These are phyloP conservation scores for Oreochromis spilurus DNA, from an alignment of 2,113 vertebrate species.

Conservation along the genomic window DNA sequence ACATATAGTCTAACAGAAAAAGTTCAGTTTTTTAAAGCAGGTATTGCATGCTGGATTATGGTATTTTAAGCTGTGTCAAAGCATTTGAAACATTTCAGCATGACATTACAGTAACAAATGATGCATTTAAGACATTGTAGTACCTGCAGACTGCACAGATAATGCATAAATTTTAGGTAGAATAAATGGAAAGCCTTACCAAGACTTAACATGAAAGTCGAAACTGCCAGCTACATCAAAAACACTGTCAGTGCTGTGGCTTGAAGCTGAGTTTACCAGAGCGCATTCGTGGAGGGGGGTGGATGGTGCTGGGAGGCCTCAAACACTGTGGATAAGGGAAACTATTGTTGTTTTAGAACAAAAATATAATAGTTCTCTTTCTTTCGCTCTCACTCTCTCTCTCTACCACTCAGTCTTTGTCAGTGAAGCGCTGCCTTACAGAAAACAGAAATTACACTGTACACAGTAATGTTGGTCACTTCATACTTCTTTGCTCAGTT, in stretches of 20 bases:
- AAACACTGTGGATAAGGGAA: conserved; percentile 50
- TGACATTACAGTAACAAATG: not conserved
- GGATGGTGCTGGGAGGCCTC: conserved; percentile 51
- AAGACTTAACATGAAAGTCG: not conserved
- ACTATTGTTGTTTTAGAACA: conserved; percentile 55
- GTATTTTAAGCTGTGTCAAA: not conserved
- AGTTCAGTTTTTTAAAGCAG: not conserved
- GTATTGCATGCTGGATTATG: not conserved
- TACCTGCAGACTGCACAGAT: not conserved
- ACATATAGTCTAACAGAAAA: not conserved
- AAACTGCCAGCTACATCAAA: not conserved
- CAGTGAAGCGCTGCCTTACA: not conserved
- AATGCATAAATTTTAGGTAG: not conserved
- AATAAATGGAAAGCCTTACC: conserved; percentile 9
- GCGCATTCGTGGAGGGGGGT: conserved; percentile 1
- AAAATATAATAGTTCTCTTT: conserved; percentile 26
- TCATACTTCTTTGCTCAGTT: not conserved
- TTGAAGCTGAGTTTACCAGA: conserved; percentile 12
- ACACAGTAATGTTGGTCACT: not conserved
- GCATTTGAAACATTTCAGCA: not conserved
- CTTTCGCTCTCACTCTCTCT: not conserved
- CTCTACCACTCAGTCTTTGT: not conserved
- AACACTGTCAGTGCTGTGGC: not conserved
- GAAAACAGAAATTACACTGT: not conserved
- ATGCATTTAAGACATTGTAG: not conserved